phyloP scores from a whole-genome alignment of 1,140 invertebrate species.

The Tribolium madens region DNA sequence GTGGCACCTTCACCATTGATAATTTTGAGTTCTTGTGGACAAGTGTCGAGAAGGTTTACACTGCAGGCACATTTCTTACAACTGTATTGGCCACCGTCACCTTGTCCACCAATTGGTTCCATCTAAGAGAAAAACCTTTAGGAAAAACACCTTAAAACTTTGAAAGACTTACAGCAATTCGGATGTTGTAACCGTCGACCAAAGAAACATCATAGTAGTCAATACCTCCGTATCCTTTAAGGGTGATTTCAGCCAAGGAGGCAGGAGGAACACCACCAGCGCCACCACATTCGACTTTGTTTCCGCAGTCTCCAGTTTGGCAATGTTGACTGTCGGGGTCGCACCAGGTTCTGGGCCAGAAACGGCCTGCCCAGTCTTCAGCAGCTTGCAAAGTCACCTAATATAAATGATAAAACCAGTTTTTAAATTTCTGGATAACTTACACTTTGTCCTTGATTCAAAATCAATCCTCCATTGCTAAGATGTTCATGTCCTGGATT shows the following conservation, averaged over 20 bases:
- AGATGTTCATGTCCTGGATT: conserved; percentile 57
- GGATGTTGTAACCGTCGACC: conserved; percentile 66
- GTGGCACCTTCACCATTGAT: conserved; percentile 53
- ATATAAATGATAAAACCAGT: no score
- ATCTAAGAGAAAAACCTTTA: conserved; percentile 34
- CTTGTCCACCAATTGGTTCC: conserved; percentile 48
- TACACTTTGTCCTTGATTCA: conserved; percentile 57
- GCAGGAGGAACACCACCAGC: conserved; percentile 66
- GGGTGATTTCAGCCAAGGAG: conserved; percentile 66
- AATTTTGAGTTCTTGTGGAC: conserved; percentile 61
- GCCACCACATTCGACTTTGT: conserved; percentile 64
- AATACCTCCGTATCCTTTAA: conserved; percentile 59
- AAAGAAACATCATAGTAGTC: conserved; percentile 67
- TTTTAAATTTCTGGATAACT: conserved; percentile 9
- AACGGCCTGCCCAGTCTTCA: conserved; percentile 56
- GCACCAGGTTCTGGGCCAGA: conserved; percentile 63
- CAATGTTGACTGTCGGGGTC: conserved; percentile 57
- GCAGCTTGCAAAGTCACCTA: conserved; percentile 18
- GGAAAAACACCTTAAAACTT: neutral
- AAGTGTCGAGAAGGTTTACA: conserved; percentile 61
- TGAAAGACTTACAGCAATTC: conserved; percentile 26
- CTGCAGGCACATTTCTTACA: conserved; percentile 61
- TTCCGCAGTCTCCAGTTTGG: conserved; percentile 65
- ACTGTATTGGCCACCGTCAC: conserved; percentile 58
- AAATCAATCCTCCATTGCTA: conserved; percentile 59